These are phyloP conservation scores for Drosophila mettleri DNA, from an alignment of 2,888 invertebrate species.

Conservation along the genomic window DNA sequence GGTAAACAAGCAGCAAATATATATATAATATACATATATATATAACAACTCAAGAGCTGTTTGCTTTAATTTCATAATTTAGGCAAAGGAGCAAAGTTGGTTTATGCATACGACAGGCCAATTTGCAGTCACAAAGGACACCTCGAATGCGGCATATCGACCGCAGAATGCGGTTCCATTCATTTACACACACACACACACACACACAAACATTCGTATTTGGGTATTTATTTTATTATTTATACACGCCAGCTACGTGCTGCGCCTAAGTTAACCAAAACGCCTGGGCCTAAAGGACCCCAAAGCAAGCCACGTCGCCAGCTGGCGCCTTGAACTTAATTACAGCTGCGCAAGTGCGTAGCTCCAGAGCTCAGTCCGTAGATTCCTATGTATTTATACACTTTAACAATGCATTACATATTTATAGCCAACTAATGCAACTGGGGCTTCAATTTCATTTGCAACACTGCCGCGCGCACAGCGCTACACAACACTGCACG, in stretches of 20 bases:
- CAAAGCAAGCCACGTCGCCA: background rate
- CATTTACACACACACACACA: background rate
- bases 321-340: constrained; percentile 2
- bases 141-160: constrained; percentile 72
- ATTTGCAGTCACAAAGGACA: constrained; percentile 27
- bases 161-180: constrained; percentile 41
- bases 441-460: constrained; percentile 6
- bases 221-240: constrained; percentile 72
- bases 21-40: background rate
- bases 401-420: background rate
- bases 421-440: constrained; percentile 7
- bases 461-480: constrained; percentile 1
- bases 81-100: background rate
- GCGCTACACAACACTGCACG: constrained; percentile 14
- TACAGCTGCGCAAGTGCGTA: constrained; percentile 2
- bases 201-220: background rate
- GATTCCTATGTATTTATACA: background rate
- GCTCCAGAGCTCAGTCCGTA: background rate
- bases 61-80: background rate
- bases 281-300: constrained; percentile 29
- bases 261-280: constrained; percentile 38
- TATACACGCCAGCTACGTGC: constrained; percentile 67
- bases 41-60: background rate
- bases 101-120: constrained; percentile 14
- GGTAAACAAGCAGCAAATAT: background rate